Conservation (phyloP, 2,888 invertebrate genomes). For the Aleiodes testaceus region DNA sequence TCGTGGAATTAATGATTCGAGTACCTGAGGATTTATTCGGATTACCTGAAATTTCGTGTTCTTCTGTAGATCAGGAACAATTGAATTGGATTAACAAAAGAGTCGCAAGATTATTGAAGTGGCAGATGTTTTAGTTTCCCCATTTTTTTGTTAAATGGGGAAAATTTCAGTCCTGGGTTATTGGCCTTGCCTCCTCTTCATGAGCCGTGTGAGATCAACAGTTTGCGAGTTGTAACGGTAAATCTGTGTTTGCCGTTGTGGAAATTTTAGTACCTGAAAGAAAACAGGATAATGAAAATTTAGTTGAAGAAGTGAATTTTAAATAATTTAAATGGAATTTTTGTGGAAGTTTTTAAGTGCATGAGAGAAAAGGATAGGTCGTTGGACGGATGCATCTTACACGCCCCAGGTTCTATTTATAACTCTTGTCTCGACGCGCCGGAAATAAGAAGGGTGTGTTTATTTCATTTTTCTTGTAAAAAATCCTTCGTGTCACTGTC, state of each 20-base stretch:
- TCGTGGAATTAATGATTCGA: neutral
- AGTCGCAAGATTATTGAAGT: neutral
- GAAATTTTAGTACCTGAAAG: slow-evolving; percentile 19
- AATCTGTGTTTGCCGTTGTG: slow-evolving; percentile 9
- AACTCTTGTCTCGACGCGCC: slow-evolving; percentile 34
- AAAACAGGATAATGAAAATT: neutral
- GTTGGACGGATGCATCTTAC: slow-evolving; percentile 34
- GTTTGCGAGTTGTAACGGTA: slow-evolving; percentile 31
- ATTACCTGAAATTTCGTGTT: neutral
- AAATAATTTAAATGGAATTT: slow-evolving; percentile 3
- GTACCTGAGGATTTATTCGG: neutral
- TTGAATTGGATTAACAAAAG: slow-evolving; percentile 1
- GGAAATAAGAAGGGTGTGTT: slow-evolving; percentile 36
- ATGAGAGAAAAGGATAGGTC: slow-evolving; percentile 21
- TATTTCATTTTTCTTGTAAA: slow-evolving; percentile 33
- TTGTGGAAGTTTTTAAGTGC: neutral
- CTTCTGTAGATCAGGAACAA: neutral
- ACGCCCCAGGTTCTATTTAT: slow-evolving; percentile 39
- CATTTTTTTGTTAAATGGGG: slow-evolving; percentile 3
- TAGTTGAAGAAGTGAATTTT: neutral
- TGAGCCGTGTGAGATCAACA: slow-evolving; percentile 20
- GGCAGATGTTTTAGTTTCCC: slow-evolving; percentile 16
- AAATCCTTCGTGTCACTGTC: slow-evolving; percentile 1
- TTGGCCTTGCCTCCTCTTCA: slow-evolving; percentile 28
- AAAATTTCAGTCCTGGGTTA: slow-evolving; percentile 26